Base-by-base conservation (phyloP, 2,113 vertebrate genomes). In the Telmatochromis bifrenatus region DNA sequence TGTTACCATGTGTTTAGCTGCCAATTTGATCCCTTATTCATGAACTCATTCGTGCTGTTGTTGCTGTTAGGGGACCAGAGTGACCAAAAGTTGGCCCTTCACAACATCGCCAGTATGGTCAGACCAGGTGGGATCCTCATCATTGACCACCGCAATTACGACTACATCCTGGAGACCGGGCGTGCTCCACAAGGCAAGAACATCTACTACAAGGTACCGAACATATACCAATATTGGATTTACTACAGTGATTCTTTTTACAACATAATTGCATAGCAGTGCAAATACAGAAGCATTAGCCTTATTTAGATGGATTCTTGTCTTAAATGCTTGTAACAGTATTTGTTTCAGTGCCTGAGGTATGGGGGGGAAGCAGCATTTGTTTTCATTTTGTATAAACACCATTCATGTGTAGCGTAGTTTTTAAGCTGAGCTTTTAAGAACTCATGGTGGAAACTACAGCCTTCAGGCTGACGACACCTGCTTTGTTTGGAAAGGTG, bases 81-180 rank as follows among this genome's bases (percentile, higher is more conserved):
- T 13, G 98, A 98, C 42, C 98, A 99, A 84, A 98, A 96, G 80
- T 83, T 98, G 96, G 99, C 99, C 2, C 96, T 99, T 75, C 97
- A 93, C 73, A 99, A 99, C 94, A 99, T 99, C 1, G 98, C 97
- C 17, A 97, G 97, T 88, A 99, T 99, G 99, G 98, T 99, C 79
- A 94, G 96, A 84, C 96, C 97, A 0, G 98, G 98, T 0, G 98
- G 98, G 0, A 96, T 99, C 92, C 94, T 99, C 80, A 97, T 99
- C 89, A 99, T 99, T 0, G 99, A 99, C 91, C 99, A 99, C 77
- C 97, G 99, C 19, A 99, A 99, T 93, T 99, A 99, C 0, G 99
- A 99, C 94, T 97, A 98, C 94, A 99, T 99, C 91, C 96, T 99
- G 87, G 97, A 97, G 93, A 99, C 98, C 0, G 98, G 99, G 35